These are phyloP conservation scores for Platysteira castanea DNA, from an alignment of 2,113 vertebrate genomes.

Conservation along the genomic window DNA sequence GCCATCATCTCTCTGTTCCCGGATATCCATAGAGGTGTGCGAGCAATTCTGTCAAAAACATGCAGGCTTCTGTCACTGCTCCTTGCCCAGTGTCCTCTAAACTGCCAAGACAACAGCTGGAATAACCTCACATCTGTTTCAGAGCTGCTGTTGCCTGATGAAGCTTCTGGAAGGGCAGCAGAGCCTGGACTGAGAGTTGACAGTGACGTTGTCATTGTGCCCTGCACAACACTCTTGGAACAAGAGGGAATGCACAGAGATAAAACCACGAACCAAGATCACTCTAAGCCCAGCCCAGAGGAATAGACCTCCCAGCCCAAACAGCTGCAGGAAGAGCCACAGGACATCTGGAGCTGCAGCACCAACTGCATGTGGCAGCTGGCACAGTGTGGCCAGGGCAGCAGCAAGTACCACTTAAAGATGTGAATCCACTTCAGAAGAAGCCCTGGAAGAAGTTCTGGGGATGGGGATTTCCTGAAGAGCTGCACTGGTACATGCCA, in stretches of 20 bases:
- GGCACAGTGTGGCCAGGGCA: background rate
- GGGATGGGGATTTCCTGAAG: background rate
- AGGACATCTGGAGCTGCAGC: background rate
- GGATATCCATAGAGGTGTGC: accelerated
- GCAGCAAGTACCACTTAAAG: background rate
- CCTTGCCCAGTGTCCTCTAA: background rate
- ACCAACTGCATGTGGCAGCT: background rate
- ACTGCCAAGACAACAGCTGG: background rate
- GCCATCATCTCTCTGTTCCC: background rate
- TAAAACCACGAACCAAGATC: background rate
- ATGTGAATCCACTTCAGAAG: background rate
- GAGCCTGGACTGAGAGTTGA: background rate
- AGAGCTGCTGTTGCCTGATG: background rate
- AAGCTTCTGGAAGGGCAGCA: background rate
- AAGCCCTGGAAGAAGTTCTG: background rate
- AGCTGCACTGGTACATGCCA: background rate
- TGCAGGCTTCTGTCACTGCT: background rate
- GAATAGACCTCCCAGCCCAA: background rate
- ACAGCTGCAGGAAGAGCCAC: background rate
- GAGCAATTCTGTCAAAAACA: background rate
- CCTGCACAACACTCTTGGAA: accelerated
- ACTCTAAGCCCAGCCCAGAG: background rate
- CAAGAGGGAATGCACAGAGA: background rate
- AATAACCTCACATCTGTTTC: background rate
- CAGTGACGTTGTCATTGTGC: accelerated